These are phyloP conservation scores for Megaleporinus macrocephalus DNA, from an alignment of 2,113 vertebrate species.

Conservation along the genomic window DNA sequence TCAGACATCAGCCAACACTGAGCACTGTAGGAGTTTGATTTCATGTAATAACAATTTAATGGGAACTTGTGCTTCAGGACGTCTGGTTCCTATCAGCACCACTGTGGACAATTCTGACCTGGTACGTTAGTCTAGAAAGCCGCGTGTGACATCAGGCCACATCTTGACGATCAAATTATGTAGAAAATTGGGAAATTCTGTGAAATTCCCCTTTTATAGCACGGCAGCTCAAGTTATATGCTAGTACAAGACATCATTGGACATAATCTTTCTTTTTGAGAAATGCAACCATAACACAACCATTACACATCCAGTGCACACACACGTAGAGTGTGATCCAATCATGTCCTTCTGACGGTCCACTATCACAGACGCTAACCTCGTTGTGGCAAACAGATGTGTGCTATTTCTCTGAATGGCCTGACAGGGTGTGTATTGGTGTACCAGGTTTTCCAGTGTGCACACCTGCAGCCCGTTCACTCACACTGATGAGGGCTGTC, in stretches of 20 bases:
- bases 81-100: too few species aligned
- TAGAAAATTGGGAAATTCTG: too few species aligned
- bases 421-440: neutral
- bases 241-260: neutral
- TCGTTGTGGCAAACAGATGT: conserved; percentile 14
- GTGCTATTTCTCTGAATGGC: neutral
- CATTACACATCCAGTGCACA: neutral
- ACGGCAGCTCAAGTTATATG: too few species aligned
- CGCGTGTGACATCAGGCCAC: too few species aligned
- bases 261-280: neutral
- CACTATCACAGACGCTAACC: conserved; percentile 12
- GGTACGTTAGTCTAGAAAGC: too few species aligned
- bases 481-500: conserved; percentile 63
- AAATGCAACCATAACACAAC: neutral
- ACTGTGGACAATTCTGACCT: too few species aligned
- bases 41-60: too few species aligned
- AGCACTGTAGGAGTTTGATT: too few species aligned
- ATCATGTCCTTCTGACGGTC: conserved; percentile 17
- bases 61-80: too few species aligned
- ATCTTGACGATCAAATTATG: too few species aligned
- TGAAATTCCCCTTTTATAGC: too few species aligned
- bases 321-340: neutral
- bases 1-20: too few species aligned
- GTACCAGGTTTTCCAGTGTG: conserved; percentile 39
- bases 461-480: conserved; percentile 1